A percentile compares a stretch with the other conserved stretches of the same genome.
Evolutionary conservation across 2,888 invertebrate species (phyloP).

Genomic region (Sympetrum striolatum): DNA sequence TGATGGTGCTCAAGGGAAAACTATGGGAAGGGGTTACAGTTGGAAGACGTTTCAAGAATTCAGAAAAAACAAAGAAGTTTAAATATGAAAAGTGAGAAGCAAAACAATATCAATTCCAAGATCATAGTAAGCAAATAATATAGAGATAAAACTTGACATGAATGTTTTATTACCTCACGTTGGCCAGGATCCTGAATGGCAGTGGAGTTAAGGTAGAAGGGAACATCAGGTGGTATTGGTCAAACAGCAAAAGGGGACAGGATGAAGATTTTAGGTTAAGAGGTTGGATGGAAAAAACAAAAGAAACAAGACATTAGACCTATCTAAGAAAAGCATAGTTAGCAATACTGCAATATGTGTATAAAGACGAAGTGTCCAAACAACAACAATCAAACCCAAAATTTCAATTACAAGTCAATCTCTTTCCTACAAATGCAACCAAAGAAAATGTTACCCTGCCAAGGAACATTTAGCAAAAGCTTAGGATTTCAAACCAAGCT

Average conservation of each 20-base stretch:
- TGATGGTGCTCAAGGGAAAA: neutral
- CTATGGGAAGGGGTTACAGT: neutral
- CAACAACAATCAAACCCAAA: slow-evolving; percentile 55
- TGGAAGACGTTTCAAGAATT: neutral
- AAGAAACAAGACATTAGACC: slow-evolving; percentile 48
- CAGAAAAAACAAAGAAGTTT: neutral
- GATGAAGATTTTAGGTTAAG: slow-evolving; percentile 11
- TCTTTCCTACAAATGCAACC: neutral
- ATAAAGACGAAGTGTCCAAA: neutral
- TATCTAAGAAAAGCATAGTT: slow-evolving; percentile 39
- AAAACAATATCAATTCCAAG: slow-evolving; percentile 18
- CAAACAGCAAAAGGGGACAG: slow-evolving; percentile 9
- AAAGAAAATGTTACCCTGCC: neutral
- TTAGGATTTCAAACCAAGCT: too few relatives aligned
- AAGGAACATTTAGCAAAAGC: neutral
- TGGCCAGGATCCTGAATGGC: slow-evolving; percentile 63
- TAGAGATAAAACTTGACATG: slow-evolving; percentile 52
- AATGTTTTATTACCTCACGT: slow-evolving; percentile 61
- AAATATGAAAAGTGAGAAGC: neutral
- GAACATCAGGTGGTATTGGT: slow-evolving; percentile 25
- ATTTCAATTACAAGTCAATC: slow-evolving; percentile 50
- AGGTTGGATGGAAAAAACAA: slow-evolving; percentile 47
- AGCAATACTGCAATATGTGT: neutral
- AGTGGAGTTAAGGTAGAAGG: slow-evolving; percentile 47
- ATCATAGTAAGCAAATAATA: slow-evolving; percentile 50